phyloP scores from a whole-genome alignment of 2,113 vertebrate genomes.

The Atractosteus spatula region DNA sequence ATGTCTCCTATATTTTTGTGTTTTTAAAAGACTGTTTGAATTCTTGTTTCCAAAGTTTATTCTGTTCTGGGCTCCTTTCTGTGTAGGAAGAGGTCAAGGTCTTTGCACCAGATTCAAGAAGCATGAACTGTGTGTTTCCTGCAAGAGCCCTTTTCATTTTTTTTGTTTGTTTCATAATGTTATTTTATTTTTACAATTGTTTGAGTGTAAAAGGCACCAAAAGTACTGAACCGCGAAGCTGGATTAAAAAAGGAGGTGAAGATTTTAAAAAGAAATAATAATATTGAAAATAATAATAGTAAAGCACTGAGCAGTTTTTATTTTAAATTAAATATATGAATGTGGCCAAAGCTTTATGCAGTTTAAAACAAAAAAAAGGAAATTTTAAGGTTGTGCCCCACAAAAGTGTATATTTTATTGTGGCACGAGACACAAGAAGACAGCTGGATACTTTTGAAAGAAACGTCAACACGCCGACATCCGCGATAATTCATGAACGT shows the following conservation, averaged over 20 bases:
- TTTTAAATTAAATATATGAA: conserved; percentile 82
- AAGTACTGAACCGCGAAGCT: conserved; percentile 66
- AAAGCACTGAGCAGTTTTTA: conserved; percentile 81
- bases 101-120: conserved; percentile 59
- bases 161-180: conserved; percentile 37
- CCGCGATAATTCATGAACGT: conserved; percentile 77
- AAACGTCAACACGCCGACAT: conserved; percentile 73
- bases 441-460: conserved; percentile 50
- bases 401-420: conserved; percentile 71
- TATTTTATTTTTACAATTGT: conserved; percentile 47
- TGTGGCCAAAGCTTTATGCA: conserved; percentile 94
- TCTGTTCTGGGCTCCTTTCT: conserved; percentile 49
- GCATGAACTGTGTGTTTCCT: conserved; percentile 58
- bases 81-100: conserved; percentile 46
- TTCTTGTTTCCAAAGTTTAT: conserved; percentile 66
- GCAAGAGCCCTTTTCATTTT: conserved; percentile 62
- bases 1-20: conserved; percentile 59
- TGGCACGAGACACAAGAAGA: conserved; percentile 62
- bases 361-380: conserved; percentile 72
- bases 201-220: conserved; percentile 52
- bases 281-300: conserved; percentile 47
- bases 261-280: conserved; percentile 50
- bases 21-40: conserved; percentile 50
- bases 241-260: conserved; percentile 41
- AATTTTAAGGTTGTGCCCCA: conserved; percentile 59